phyloP scores from a whole-genome alignment of 2,888 invertebrate species.

The Corythucha ciliata region DNA sequence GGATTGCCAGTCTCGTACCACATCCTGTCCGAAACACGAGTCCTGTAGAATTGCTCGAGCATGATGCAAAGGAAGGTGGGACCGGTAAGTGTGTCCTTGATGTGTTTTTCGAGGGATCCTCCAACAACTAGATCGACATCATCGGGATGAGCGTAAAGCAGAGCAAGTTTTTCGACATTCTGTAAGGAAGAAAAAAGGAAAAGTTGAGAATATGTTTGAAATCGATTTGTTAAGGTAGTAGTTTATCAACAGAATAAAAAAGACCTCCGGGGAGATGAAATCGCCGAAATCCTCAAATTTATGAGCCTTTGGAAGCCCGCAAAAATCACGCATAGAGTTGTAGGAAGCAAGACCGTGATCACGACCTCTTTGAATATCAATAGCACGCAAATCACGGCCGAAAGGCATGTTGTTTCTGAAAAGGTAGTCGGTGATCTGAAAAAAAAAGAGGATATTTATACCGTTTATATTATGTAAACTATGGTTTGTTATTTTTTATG shows the following conservation, averaged over 20 bases:
- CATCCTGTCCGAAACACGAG: slow-evolving; percentile 75
- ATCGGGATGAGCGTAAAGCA: slow-evolving; percentile 59
- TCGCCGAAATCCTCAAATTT: slow-evolving; percentile 62
- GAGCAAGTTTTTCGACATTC: slow-evolving; percentile 56
- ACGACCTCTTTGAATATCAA: slow-evolving; percentile 75
- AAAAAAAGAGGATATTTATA: slow-evolving; percentile 26
- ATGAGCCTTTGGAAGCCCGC: slow-evolving; percentile 59
- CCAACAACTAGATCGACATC: slow-evolving; percentile 83
- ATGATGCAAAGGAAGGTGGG: slow-evolving; percentile 83
- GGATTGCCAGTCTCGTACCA: slow-evolving; percentile 68
- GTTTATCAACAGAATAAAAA: not conserved
- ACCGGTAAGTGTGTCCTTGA: slow-evolving; percentile 68
- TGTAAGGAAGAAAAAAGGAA: slow-evolving; percentile 38
- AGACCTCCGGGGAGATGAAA: slow-evolving; percentile 53
- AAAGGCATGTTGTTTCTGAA: slow-evolving; percentile 62
- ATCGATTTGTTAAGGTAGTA: not conserved
- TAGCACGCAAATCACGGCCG: slow-evolving; percentile 69
- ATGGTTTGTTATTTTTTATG: too few relatives aligned
- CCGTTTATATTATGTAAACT: not conserved
- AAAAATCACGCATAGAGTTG: slow-evolving; percentile 64
- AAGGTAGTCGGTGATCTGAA: slow-evolving; percentile 55
- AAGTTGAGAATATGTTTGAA: slow-evolving; percentile 24
- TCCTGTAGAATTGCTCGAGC: slow-evolving; percentile 76
- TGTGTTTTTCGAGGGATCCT: slow-evolving; percentile 66
- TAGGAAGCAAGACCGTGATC: slow-evolving; percentile 79